phyloP scores from a whole-genome alignment of 2,888 invertebrate species.

The Lapara coniferarum region DNA sequence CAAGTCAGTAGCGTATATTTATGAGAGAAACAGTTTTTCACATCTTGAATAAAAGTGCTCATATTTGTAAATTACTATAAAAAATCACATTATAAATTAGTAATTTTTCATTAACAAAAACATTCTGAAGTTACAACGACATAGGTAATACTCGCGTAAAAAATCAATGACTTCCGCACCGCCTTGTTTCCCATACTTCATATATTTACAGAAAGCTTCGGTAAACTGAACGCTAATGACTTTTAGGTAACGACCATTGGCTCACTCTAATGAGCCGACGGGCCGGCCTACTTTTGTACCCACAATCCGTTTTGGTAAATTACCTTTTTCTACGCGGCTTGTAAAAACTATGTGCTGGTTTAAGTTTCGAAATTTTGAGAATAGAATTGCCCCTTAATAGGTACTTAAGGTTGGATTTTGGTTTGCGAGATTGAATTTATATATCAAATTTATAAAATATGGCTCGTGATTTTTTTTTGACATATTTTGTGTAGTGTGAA shows the following conservation, averaged over 20 bases:
- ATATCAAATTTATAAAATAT: too few relatives aligned
- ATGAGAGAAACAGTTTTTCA: too few relatives aligned
- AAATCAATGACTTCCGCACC: slow-evolving; percentile 13
- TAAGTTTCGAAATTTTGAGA: slow-evolving; percentile 11
- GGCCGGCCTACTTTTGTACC: slow-evolving; percentile 79
- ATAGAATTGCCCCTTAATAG: not conserved
- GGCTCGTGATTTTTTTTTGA: too few relatives aligned
- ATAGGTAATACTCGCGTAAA: not conserved
- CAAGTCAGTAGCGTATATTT: too few relatives aligned
- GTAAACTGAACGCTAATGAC: slow-evolving; percentile 81
- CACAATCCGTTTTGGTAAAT: slow-evolving; percentile 76
- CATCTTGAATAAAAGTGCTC: too few relatives aligned
- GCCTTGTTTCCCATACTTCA: slow-evolving; percentile 1
- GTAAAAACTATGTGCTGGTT: slow-evolving; percentile 47
- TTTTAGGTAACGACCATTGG: slow-evolving; percentile 83
- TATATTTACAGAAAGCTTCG: slow-evolving; percentile 50
- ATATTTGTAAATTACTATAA: too few relatives aligned
- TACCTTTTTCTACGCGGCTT: slow-evolving; percentile 63
- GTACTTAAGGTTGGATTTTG: too few relatives aligned
- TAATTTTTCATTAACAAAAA: not conserved
- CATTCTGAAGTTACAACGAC: not conserved
- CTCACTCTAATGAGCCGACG: slow-evolving; percentile 74
- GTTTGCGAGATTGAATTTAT: too few relatives aligned
- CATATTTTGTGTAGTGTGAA: too few relatives aligned
- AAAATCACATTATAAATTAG: too few relatives aligned